Evolutionary conservation across 2,888 invertebrate species (phyloP), one percentile per base, ranked within the genome.

Genomic region (Mythimna lalbum): DNA sequence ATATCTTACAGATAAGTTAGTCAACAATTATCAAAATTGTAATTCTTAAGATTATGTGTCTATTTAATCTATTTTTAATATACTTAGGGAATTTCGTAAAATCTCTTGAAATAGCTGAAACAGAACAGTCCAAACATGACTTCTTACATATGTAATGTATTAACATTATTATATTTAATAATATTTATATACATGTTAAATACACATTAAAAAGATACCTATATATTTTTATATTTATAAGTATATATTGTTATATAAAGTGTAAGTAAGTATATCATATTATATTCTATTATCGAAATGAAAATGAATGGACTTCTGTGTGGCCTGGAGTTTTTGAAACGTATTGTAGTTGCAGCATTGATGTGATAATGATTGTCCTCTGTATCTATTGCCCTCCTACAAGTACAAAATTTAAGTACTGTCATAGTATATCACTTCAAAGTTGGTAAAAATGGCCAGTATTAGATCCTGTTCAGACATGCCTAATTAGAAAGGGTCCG

Each of bases 251-350:
- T n/a, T n/a, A 53, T 7, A 27, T 1, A 14, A 6, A 50, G 21
- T 14, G 19, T 47, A n/a, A n/a, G n/a, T n/a, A n/a, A 4, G 4
- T 43, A 43, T 17, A 17, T 17, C 17, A 5, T 4, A n/a, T 21
- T 50, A 6, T 52, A 52, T 52, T 52, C 6, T 52, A 17, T 52
- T 17, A 23, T 10, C 12, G n/a, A 52, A 21, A 6, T 23, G 2
- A 27, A 52, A 23, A 23, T 52, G 10, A 12, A 27, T 53, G 17
- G 53, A 27, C 53, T 53, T 27, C 9, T 2, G 1, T 27, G 27
- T 53, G 53, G 53, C 53, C 53, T 53, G 14, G n/a, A 19, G 39
- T 49, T 50, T 21, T 50, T 50, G 50, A n/a, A n/a, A 49, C 19
- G 1, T 49, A 49, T 49, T 49, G 47, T 49, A 49, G 9, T 49